Base-by-base conservation (phyloP, 2,113 vertebrate genomes). In the Peucedramus taeniatus region DNA sequence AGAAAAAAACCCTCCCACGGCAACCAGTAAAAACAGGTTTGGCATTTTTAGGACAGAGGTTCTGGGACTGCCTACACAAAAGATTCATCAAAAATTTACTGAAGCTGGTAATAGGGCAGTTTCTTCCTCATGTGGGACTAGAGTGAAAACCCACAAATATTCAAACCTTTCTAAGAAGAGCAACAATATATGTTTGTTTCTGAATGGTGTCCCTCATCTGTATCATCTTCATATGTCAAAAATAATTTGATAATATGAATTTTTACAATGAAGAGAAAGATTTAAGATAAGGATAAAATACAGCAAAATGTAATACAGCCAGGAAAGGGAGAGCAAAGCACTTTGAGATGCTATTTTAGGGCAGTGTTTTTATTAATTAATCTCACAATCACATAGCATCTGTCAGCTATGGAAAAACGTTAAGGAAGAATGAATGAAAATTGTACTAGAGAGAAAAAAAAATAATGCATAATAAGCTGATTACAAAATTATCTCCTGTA, bases 321-420 rank as follows among this genome's bases (percentile, higher is more conserved):
- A 35, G 63, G 30, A 76, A 76, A 90, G 19, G 26, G 30, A 90
- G 4, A 86, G 45, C 22, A 83, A 89, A 26, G 69, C 40, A 61
- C 45, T 91, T 80, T 40, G 61, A 54, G 37, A 74, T 92, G 77
- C 45, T 92, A 18, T 77, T 94, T 89, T 53, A 83, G 40, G 53
- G 24, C 15, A 86, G 61, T 28, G 68, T 42, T 94, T 93, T 86
- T 51, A 92, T 76, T 96, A 92, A 94, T 81, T 92, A 82, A 93
- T 51, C 68, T 87, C 69, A 90, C n/a, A 86, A 56, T 69, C 80
- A 76, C 31, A 77, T 13, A 85, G 75, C 69, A 87, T 82, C 92
- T 95, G 87, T 89, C 75, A 85, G 70, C 53, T 69, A 88, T 44
- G n/a, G 63, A 45, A 56, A 82, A 87, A 37, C 0, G 0, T 64